Conservation (phyloP, 2,797 vertebrate species). For the Anguilla pacifica region DNA sequence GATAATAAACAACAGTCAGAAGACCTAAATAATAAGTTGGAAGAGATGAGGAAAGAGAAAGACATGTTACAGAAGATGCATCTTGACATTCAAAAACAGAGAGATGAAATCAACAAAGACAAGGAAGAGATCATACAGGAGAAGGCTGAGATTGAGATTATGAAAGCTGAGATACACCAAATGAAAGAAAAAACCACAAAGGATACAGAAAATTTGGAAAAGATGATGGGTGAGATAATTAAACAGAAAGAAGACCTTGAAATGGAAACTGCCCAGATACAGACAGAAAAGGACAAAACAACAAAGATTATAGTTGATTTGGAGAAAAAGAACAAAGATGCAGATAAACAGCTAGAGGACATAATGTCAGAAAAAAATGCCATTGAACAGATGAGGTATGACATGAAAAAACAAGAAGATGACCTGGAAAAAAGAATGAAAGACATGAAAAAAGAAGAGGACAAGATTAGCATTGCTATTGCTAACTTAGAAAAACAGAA, state of each 20-base stretch:
- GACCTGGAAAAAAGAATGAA: background rate
- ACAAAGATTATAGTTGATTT: conserved; percentile 42
- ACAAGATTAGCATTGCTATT: background rate
- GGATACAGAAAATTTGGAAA: conserved; percentile 10
- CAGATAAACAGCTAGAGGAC: conserved; percentile 50
- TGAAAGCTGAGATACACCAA: background rate
- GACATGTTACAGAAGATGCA: conserved; percentile 23
- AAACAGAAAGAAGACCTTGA: conserved; percentile 35
- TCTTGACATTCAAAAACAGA: background rate
- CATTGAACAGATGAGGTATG: background rate
- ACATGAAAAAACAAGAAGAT: background rate
- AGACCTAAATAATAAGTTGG: no score
- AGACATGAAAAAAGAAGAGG: background rate
- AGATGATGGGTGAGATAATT: conserved; percentile 1
- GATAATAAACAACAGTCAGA: no score
- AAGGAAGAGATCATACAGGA: background rate
- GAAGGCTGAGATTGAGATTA: background rate
- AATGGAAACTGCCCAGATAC: conserved; percentile 47
- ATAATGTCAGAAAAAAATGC: conserved; percentile 30
- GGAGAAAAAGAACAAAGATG: conserved; percentile 31
- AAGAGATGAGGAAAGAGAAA: conserved; percentile 18
- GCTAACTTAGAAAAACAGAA: background rate
- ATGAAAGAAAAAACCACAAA: background rate
- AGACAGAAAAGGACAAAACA: conserved; percentile 43
- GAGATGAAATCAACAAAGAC: background rate